A percentile compares a stretch with the other conserved stretches of the same genome.
Conservation (phyloP, 2,797 vertebrate species). For the Emys orbicularis region DNA sequence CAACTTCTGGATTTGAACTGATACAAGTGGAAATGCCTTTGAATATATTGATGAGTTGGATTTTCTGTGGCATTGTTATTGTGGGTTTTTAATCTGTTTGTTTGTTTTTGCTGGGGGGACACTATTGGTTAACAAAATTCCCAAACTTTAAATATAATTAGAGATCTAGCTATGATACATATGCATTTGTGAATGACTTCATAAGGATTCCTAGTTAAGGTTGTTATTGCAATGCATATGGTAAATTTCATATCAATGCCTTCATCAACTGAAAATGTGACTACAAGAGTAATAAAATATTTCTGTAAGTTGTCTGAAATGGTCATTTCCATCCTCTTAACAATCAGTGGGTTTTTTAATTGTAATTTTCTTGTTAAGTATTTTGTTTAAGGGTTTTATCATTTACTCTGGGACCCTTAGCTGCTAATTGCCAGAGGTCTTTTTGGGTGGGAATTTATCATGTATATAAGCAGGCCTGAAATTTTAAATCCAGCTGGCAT, state of each 20-base stretch:
- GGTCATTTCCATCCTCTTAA: not conserved
- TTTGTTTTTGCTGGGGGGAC: not conserved
- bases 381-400: not conserved
- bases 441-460: not conserved
- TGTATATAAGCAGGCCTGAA: not conserved
- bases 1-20: rapidly evolving
- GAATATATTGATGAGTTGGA: not conserved
- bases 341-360: not conserved
- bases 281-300: not conserved
- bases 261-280: not conserved
- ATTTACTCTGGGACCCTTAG: not conserved
- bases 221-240: not conserved
- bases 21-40: not conserved
- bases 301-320: rapidly evolving
- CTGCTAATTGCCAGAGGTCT: not conserved
- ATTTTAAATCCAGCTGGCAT: not conserved
- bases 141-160: not conserved
- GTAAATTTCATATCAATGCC: not conserved
- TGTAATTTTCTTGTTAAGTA: not conserved
- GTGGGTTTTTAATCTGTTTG: not conserved
- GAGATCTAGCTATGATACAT: rapidly evolving
- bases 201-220: not conserved
- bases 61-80: not conserved
- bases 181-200: not conserved
- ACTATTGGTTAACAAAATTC: not conserved